Base-by-base conservation (phyloP, 2,888 invertebrate genomes). In the Galerucella calmariensis region DNA sequence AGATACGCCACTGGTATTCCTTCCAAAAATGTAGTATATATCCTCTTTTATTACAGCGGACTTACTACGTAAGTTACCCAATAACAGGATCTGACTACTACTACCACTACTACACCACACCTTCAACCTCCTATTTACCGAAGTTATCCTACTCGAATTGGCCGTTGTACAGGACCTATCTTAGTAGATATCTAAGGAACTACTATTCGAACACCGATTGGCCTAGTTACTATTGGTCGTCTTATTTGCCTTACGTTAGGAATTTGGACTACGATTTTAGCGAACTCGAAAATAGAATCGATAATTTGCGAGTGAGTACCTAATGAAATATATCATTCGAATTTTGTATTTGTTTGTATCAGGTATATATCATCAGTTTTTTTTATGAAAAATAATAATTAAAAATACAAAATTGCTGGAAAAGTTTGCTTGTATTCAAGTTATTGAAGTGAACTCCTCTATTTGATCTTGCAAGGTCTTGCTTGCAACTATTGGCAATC, bases 231-330 rank as follows among this genome's bases (percentile, higher is more conserved):
- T 79, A 79, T 53, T 79, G 79, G 79, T 78, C 77, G 4, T 72
- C 72, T 44, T 78, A 76, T 62, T 69, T 69, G 75, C 81, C 82
- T 11, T 82, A 80, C 67, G 80, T 79, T 63, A 73, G 76, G n/a
- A 81, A 80, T 53, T 71, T 82, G 80, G 82, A 82, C 76, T 81
- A 80, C 77, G 74, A 82, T 66, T 82, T 82, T 73, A 78, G 74
- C 78, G 79, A 81, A 46, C 75, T 82, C 35, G 82, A 82, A 73
- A 78, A 81, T 74, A 81, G 80, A 79, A 81, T 82, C 68, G 79
- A 81, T 70, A 82, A 82, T 67, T 72, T 82, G 62, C 78, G 80
- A 77, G 82, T 82, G 78, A 82, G 82, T 82, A 82, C 61, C 44
- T 56, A 16, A 48, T 4, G 4, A 20, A 59, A 48, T 20, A 46